phyloP scores from a whole-genome alignment of 2,797 vertebrate genomes.

The Pelobates cultripes region DNA sequence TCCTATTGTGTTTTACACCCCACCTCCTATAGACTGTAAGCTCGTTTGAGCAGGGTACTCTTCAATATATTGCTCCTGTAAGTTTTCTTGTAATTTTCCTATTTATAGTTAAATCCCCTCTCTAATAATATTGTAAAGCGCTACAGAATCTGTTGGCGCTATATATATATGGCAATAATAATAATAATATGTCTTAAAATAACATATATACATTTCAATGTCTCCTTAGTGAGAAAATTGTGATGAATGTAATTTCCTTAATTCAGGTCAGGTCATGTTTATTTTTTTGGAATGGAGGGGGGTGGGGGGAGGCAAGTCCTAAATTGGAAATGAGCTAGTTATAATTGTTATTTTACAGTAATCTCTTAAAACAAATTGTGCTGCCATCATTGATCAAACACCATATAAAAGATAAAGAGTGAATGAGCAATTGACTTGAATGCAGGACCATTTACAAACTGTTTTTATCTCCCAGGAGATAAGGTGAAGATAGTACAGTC shows the following conservation, averaged over 20 bases:
- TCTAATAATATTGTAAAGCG: too few relatives aligned
- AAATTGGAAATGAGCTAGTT: slow-evolving; percentile 27
- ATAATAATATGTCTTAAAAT: too few relatives aligned
- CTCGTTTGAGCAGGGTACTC: too few relatives aligned
- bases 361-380: slow-evolving; percentile 49
- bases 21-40: too few relatives aligned
- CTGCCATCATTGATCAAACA: slow-evolving; percentile 53
- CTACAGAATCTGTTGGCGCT: too few relatives aligned
- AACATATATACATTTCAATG: not conserved
- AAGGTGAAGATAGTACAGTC: slow-evolving; percentile 14
- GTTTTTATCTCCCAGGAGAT: slow-evolving; percentile 38
- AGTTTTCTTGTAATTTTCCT: too few relatives aligned
- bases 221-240: not conserved
- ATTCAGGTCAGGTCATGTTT: not conserved
- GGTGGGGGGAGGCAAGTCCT: not conserved
- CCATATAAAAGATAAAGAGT: slow-evolving; percentile 35
- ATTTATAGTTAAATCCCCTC: too few relatives aligned
- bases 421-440: slow-evolving; percentile 46
- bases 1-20: too few relatives aligned
- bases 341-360: slow-evolving; percentile 39
- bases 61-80: too few relatives aligned
- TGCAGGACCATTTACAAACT: slow-evolving; percentile 33
- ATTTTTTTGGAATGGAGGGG: too few relatives aligned
- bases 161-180: too few relatives aligned
- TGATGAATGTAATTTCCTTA: not conserved